Percentiles rank a stretch among this genome's conserved stretches.
These are phyloP conservation scores for Nerophis ophidion DNA, from an alignment of 2,113 vertebrate species.

Conservation along the genomic window DNA sequence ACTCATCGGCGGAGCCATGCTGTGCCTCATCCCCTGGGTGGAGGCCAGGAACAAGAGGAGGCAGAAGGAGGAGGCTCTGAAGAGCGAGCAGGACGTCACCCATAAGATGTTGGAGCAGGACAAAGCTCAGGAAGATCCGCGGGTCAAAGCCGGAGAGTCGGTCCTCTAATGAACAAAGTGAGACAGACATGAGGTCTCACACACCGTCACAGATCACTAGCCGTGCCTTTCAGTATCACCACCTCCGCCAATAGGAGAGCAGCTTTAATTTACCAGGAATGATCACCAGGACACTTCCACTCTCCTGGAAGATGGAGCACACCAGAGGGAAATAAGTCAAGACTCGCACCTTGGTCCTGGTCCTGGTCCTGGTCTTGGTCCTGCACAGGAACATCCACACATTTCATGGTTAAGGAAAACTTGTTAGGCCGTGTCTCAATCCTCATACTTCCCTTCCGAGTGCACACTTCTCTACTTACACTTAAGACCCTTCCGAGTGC, in stretches of 20 bases:
- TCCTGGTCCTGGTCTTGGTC: no score
- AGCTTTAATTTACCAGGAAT: constrained; percentile 37
- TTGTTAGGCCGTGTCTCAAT: no score
- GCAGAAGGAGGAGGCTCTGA: constrained; percentile 27
- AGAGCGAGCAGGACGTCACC: constrained; percentile 53
- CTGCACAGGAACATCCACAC: no score
- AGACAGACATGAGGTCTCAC: constrained; percentile 11
- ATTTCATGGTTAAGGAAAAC: no score
- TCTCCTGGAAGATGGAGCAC: no score
- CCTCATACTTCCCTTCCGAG: no score
- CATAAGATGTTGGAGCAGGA: constrained; percentile 77
- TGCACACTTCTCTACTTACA: no score
- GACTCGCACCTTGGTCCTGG: no score
- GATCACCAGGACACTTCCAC: constrained; percentile 21
- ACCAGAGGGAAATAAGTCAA: constrained; percentile 1
- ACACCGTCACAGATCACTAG: constrained; percentile 21
- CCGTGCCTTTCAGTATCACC: constrained; percentile 33
- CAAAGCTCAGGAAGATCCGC: constrained; percentile 33
- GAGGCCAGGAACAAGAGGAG: constrained; percentile 69
- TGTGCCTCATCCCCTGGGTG: constrained; percentile 90
- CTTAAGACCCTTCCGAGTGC: no score
- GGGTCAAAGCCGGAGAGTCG: constrained; percentile 69
- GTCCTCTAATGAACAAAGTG: constrained; percentile 67
- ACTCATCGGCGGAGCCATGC: constrained; percentile 81
- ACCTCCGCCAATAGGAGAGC: constrained; percentile 34